These are phyloP conservation scores for Gymnarchus niloticus DNA, from an alignment of 2,113 vertebrate species.

Conservation along the genomic window DNA sequence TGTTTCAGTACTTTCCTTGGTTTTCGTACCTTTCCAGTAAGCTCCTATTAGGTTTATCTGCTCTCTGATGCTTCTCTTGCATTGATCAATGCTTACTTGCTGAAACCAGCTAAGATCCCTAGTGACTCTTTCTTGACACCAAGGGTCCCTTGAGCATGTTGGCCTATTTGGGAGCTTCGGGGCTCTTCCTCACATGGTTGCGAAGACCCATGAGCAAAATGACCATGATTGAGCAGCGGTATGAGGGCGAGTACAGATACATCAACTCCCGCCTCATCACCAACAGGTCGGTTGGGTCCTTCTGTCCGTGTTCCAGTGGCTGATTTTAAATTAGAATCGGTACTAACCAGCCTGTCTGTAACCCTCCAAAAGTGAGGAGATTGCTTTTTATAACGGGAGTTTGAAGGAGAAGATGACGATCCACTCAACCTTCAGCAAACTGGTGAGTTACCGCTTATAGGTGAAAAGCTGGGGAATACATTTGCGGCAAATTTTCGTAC, in stretches of 20 bases:
- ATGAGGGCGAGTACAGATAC: constrained; percentile 93
- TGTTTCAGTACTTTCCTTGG: background rate
- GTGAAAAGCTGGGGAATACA: background rate
- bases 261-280: constrained; percentile 97
- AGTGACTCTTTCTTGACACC: background rate
- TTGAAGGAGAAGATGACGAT: constrained; percentile 89
- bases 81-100: background rate
- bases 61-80: background rate
- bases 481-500: background rate
- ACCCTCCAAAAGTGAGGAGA: constrained; percentile 78
- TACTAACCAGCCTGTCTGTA: background rate
- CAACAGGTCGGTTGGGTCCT: constrained; percentile 71
- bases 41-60: no score
- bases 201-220: constrained; percentile 93
- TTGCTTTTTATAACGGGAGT: constrained; percentile 97
- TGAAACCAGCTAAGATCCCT: background rate
- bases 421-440: constrained; percentile 78
- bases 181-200: constrained; percentile 84
- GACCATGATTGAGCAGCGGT: constrained; percentile 87
- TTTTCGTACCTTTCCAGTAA: background rate
- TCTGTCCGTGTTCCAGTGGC: background rate
- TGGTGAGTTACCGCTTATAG: constrained; percentile 64
- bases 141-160: constrained; percentile 92
- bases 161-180: constrained; percentile 90
- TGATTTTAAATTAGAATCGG: background rate